Conservation (phyloP, 2,113 vertebrate species). For the Apistogramma diplotaenia region DNA sequence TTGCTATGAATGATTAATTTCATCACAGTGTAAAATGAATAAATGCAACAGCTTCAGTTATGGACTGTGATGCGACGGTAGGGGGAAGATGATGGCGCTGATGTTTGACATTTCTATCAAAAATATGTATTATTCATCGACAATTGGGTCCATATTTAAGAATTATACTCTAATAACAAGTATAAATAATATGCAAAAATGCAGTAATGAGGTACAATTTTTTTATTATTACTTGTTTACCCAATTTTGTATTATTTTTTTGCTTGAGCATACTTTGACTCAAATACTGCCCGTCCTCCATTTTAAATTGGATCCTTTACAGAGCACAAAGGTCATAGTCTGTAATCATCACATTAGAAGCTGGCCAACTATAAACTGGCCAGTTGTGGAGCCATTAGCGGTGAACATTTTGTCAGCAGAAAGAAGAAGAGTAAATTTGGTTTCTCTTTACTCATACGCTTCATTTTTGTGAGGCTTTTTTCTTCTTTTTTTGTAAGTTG, state of each 20-base stretch:
- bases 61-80: background rate
- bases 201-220: background rate
- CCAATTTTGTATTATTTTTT: background rate
- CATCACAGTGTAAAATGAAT: conserved; percentile 31
- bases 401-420: conserved; percentile 50
- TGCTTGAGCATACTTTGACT: background rate
- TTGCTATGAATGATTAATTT: conserved; percentile 61
- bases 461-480: background rate
- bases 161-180: background rate
- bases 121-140: background rate
- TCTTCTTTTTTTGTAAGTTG: background rate
- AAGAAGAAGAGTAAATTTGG: conserved; percentile 24
- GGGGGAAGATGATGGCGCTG: background rate
- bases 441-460: conserved; percentile 7
- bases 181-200: background rate
- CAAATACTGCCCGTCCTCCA: conserved; percentile 5
- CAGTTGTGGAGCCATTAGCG: conserved; percentile 48
- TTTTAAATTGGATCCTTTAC: conserved; percentile 38
- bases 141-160: background rate
- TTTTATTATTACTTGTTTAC: background rate
- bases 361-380: conserved; percentile 52
- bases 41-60: conserved; percentile 19
- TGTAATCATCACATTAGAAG: conserved; percentile 49
- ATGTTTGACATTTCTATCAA: background rate
- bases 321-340: conserved; percentile 26